These are phyloP conservation scores for Xenentodon cancila DNA, from an alignment of 2,797 vertebrate genomes.

Conservation along the genomic window DNA sequence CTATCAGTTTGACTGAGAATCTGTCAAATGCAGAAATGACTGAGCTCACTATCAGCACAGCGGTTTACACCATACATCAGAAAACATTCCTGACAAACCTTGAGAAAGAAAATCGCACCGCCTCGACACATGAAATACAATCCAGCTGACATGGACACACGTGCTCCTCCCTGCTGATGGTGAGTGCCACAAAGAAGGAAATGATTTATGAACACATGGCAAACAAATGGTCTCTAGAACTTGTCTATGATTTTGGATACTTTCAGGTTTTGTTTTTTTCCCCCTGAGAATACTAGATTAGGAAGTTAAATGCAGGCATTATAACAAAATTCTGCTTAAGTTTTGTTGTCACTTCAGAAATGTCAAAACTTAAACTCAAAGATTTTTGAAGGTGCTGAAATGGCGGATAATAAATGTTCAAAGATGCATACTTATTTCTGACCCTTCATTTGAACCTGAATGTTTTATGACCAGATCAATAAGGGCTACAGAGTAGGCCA, in stretches of 20 bases:
- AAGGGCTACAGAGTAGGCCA: slow-evolving; percentile 20
- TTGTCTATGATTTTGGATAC: background rate
- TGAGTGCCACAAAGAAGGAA: slow-evolving; percentile 13
- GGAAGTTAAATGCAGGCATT: too few relatives aligned
- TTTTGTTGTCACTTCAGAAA: slow-evolving; percentile 4
- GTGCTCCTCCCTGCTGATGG: slow-evolving; percentile 16
- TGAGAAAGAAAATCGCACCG: slow-evolving; percentile 51
- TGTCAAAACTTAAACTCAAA: slow-evolving; percentile 4
- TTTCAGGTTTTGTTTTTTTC: background rate
- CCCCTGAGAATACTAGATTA: too few relatives aligned
- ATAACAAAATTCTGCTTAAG: too few relatives aligned
- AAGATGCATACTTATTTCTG: slow-evolving; percentile 35
- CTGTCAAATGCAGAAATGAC: slow-evolving; percentile 59
- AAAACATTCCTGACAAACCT: slow-evolving; percentile 54
- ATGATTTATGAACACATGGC: slow-evolving; percentile 13
- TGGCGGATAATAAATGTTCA: slow-evolving; percentile 6
- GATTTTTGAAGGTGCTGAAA: slow-evolving; percentile 15
- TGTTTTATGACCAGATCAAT: slow-evolving; percentile 61
- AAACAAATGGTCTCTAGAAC: background rate
- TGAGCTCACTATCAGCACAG: slow-evolving; percentile 47
- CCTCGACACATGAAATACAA: slow-evolving; percentile 38
- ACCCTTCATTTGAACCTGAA: slow-evolving; percentile 35
- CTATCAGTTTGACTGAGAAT: slow-evolving; percentile 56
- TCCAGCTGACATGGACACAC: slow-evolving; percentile 22
- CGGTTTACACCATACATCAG: slow-evolving; percentile 67